Evolutionary conservation across 2,888 invertebrate genomes (phyloP), one percentile per base, ranked within the genome.

Genomic region (Fissipunctia ypsillon): DNA sequence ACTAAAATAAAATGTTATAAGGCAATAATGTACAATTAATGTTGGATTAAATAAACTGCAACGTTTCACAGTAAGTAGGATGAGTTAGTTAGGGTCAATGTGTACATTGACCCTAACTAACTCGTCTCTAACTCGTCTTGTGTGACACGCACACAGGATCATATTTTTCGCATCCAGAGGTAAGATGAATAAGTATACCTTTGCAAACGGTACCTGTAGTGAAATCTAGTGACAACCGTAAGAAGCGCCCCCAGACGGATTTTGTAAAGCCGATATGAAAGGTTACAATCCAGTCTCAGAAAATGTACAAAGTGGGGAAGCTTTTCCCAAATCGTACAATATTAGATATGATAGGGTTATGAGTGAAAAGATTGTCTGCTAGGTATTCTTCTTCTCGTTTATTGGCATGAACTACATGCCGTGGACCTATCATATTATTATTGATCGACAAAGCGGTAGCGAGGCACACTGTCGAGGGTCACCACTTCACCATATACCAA

Each of bases 181-280:
- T 41, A 14, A 3, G 7, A 19, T 5, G 14, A 14, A 78, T 59
- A 25, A 60, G n/a, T 54, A 12, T 10, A 19, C 79, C 50, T 25
- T 48, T 38, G 3, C 31, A 10, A 80, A 38, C 31, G n/a, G 12
- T n/a, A 31, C 16, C 31, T 31, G 3, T 5, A 12, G 43, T 22
- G 74, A 74, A 76, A 25, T 41, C 35, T 56, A 1, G 35, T 61
- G 67, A 67, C 50, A 81, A 43, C 81, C 12, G 22, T 78, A 56
- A 66, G 76, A 38, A 56, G 50, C 48, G 50, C 50, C 43, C 28
- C 35, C 38, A 50, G 56, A 52, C 16, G 71, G 80, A 79, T 84
- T 83, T 76, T 57, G 74, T 69, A 76, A 65, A 73, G 69, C 83
- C 72, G 79, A 83, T 83, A 83, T 63, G 79, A 78, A 82, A 78